Conservation (phyloP, 2,113 vertebrate genomes). For the Variabilichromis moorii region DNA sequence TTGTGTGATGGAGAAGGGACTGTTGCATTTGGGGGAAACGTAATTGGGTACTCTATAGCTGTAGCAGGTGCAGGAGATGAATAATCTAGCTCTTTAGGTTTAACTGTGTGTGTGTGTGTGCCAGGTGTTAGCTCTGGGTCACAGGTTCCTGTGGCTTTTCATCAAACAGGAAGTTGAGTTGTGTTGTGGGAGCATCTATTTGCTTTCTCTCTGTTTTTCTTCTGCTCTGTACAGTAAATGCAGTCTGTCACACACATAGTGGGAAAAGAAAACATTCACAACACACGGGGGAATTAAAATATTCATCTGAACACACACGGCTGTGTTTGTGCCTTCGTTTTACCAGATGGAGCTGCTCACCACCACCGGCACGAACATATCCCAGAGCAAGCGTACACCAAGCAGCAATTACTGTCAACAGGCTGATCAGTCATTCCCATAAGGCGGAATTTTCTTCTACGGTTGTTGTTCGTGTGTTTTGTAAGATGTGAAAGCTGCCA, state of each 20-base stretch:
- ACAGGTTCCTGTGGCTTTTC: slow-evolving; percentile 40
- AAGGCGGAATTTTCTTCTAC: not conserved
- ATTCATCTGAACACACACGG: not conserved
- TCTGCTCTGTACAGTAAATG: not conserved
- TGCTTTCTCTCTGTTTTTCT: not conserved
- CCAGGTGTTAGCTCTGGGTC: slow-evolving; percentile 52
- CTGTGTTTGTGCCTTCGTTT: not conserved
- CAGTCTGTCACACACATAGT: not conserved
- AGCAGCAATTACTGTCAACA: not conserved
- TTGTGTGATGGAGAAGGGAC: not conserved
- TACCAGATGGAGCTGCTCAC: not conserved
- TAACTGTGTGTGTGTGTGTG: not conserved
- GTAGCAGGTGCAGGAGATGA: slow-evolving; percentile 3
- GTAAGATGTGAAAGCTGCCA: not conserved
- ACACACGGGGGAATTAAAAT: not conserved
- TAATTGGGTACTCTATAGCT: not conserved
- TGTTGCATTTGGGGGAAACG: not conserved
- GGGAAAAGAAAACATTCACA: not conserved
- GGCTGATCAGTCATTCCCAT: not conserved
- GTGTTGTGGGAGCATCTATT: slow-evolving; percentile 17
- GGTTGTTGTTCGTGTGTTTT: not conserved
- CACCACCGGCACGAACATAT: not conserved
- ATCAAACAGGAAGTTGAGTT: slow-evolving; percentile 44
- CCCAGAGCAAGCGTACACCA: not conserved
- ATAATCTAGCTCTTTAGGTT: not conserved